phyloP scores from a whole-genome alignment of 1,140 invertebrate genomes.

The Danaus melanippus region DNA sequence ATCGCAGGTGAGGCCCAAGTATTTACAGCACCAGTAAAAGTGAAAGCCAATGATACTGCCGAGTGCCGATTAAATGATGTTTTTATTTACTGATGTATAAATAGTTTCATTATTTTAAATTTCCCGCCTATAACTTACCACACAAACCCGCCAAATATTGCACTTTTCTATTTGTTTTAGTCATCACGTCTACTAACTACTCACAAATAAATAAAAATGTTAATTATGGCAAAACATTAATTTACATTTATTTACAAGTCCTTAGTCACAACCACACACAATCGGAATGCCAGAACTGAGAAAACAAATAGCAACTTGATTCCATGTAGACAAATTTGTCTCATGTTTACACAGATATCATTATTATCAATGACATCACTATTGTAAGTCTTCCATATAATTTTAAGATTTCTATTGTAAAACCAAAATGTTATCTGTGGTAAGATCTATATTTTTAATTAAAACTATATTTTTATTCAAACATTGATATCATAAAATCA shows the following conservation, averaged over 20 bases:
- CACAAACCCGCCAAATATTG: conserved; percentile 59
- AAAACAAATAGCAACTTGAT: neutral
- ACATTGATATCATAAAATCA: too few species aligned
- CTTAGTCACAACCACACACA: too few species aligned
- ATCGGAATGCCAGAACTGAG: neutral
- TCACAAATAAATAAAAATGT: neutral
- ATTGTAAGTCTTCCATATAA: too few species aligned
- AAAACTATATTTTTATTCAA: too few species aligned
- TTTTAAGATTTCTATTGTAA: too few species aligned
- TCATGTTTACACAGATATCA: conserved; percentile 1
- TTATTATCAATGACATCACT: neutral
- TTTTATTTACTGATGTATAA: conserved; percentile 10
- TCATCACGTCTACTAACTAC: conserved; percentile 16
- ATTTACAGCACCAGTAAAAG: conserved; percentile 54
- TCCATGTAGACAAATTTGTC: neutral
- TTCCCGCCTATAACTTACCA: conserved; percentile 44
- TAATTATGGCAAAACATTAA: neutral
- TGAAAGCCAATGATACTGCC: conserved; percentile 51
- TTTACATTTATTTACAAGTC: too few species aligned
- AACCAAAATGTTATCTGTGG: too few species aligned
- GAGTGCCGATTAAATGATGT: conserved; percentile 19
- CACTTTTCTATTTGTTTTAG: conserved; percentile 35
- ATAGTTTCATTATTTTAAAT: conserved; percentile 22
- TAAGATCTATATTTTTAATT: too few species aligned
- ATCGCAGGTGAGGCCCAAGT: conserved; percentile 71